Percentiles rank a stretch among this genome's conserved stretches.
These are phyloP conservation scores for Tonatia bakeri DNA, from an alignment of 2,113 vertebrate genomes.

Conservation along the genomic window DNA sequence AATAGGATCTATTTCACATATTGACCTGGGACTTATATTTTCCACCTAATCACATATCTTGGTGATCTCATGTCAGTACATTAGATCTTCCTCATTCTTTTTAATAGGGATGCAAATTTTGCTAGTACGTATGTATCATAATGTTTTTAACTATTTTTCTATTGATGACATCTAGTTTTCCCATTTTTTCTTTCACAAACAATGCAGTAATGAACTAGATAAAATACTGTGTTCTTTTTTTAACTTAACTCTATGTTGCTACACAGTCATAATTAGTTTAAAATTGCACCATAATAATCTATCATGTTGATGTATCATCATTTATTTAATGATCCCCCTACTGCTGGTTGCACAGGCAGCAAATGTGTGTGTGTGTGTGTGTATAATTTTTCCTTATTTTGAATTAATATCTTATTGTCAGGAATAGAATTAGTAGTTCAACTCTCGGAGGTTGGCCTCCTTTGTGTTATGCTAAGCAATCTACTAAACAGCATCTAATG, in stretches of 20 bases:
- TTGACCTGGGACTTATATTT: neutral
- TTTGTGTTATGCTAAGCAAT: neutral
- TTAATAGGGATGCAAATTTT: neutral
- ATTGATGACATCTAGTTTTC: neutral
- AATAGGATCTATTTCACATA: neutral
- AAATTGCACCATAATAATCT: neutral
- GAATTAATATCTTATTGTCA: constrained; percentile 15
- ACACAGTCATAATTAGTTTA: constrained; percentile 15
- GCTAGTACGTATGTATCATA: neutral
- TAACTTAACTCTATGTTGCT: neutral
- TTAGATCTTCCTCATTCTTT: neutral
- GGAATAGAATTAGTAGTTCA: neutral
- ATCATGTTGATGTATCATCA: neutral
- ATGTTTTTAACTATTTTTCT: neutral
- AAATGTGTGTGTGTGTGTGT: neutral
- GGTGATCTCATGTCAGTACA: neutral
- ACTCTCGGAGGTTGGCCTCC: neutral
- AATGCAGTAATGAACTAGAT: neutral
- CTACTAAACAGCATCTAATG: neutral
- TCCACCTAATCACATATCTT: neutral
- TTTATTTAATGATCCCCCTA: constrained; percentile 29
- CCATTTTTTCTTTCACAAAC: neutral
- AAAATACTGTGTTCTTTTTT: neutral
- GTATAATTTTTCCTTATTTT: neutral
- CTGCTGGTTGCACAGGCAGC: neutral